Evolutionary conservation across 1,140 invertebrate genomes (phyloP), one percentile per base, ranked within the genome.

Genomic region (Nylanderia fulva): DNA sequence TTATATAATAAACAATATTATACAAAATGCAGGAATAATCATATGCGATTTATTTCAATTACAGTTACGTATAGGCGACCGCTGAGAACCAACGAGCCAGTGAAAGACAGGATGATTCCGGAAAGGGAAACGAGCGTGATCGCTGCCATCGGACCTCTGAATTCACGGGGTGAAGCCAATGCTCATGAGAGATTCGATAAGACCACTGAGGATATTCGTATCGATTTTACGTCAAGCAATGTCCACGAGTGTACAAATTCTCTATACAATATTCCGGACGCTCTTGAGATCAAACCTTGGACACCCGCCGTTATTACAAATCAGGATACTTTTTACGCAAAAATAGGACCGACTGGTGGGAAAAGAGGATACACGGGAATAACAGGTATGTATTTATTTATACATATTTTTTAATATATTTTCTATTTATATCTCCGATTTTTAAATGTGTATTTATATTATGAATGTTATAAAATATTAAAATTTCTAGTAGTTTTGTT

Each of bases 141-240:
- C n/a, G 98, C 98, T 0, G 98, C 98, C 15, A 97, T 99, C 86
- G 98, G 98, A 6, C 96, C 96, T 0, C 95, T 99, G 2, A 98
- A 98, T 94, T 94, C 95, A 0, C 94, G 96, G 61, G 96, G 96
- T 80, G 98, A 98, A 94, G 98, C 98, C 0, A 98, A 98, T 88
- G 97, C 97, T 6, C 98, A 98, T 93, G 96, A 96, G 7, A 92
- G 94, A 61, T 95, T 94, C 88, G 97, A 98, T 91, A 97, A 96
- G 90, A 98, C 97, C 21, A 96, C 95, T 48, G 96, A 96, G 60
- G 97, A 98, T 89, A 96, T 97, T 71, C 96, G 96, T 84, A 97
- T 98, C 8, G 96, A 98, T 93, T 98, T 98, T 90, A 96, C 94
- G 24, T 95, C 95, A 58, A 94, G 90, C 58, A 95, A 95, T 85